Evolutionary conservation across 2,113 vertebrate species (phyloP).

Genomic region (Stercorarius parasiticus): DNA sequence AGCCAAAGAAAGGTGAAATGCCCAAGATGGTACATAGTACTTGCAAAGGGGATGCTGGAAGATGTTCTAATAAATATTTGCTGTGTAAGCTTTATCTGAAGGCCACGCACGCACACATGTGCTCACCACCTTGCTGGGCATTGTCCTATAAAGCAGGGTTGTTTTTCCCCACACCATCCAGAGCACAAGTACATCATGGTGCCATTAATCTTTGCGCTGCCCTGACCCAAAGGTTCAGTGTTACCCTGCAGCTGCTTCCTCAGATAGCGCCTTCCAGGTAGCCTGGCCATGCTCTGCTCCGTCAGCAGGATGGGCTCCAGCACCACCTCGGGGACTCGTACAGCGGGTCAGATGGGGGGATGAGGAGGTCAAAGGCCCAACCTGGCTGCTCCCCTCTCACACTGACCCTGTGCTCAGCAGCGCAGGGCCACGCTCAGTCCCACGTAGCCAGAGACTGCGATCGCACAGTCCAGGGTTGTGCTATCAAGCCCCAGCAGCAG

Average conservation of each 20-base stretch:
- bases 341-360: not conserved
- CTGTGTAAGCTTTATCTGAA: not conserved
- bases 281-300: rapidly evolving
- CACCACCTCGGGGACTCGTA: not conserved
- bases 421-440: not conserved
- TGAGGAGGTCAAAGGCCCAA: not conserved
- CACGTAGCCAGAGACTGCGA: not conserved
- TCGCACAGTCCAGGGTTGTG: rapidly evolving
- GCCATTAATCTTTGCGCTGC: not conserved
- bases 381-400: not conserved
- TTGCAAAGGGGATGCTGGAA: not conserved
- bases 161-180: not conserved
- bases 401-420: not conserved
- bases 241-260: slow-evolving; percentile 58
- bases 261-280: not conserved
- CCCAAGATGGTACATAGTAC: not conserved
- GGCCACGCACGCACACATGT: rapidly evolving
- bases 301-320: not conserved
- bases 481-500: not conserved
- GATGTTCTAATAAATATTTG: not conserved
- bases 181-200: not conserved
- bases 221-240: not conserved
- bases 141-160: not conserved
- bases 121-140: not conserved
- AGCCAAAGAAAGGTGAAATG: not conserved